phyloP scores from a whole-genome alignment of 2,888 invertebrate species.

The Troilus luridus region DNA sequence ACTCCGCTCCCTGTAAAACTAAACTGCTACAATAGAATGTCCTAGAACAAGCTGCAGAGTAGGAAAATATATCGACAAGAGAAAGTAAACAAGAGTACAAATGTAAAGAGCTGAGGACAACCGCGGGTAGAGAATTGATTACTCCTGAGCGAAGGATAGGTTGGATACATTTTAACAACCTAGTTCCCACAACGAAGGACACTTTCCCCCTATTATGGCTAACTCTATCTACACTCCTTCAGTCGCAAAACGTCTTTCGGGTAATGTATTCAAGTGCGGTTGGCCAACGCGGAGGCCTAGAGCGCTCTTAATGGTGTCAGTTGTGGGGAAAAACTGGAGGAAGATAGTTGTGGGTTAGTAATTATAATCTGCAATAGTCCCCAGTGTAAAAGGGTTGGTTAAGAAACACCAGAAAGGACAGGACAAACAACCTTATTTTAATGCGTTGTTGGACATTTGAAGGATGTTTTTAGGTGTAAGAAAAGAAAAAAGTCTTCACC shows the following conservation, averaged over 20 bases:
- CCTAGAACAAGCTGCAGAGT: not conserved
- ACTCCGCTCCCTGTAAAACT: not conserved
- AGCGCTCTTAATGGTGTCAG: not conserved
- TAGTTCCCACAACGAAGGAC: conserved; percentile 28
- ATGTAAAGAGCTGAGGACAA: not conserved
- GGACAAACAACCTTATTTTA: too few relatives aligned
- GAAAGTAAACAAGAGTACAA: not conserved
- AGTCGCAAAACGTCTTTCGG: not conserved
- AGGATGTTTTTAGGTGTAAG: too few relatives aligned
- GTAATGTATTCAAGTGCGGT: conserved; percentile 11
- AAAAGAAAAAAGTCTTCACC: too few relatives aligned
- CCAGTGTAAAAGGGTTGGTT: not conserved
- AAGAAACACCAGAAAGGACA: not conserved
- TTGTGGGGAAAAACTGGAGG: not conserved
- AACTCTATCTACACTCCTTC: conserved; percentile 34
- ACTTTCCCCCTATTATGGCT: conserved; percentile 48
- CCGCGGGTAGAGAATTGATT: conserved; percentile 11
- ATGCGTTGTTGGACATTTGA: too few relatives aligned
- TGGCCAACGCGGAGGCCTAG: conserved; percentile 5
- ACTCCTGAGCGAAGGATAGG: not conserved
- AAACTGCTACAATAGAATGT: not conserved
- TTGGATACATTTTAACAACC: not conserved
- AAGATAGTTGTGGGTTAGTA: not conserved
- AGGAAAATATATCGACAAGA: not conserved
- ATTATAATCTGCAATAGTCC: not conserved